Evolutionary conservation across 1,140 invertebrate species (phyloP).

Genomic region (Micrasema minimum): DNA sequence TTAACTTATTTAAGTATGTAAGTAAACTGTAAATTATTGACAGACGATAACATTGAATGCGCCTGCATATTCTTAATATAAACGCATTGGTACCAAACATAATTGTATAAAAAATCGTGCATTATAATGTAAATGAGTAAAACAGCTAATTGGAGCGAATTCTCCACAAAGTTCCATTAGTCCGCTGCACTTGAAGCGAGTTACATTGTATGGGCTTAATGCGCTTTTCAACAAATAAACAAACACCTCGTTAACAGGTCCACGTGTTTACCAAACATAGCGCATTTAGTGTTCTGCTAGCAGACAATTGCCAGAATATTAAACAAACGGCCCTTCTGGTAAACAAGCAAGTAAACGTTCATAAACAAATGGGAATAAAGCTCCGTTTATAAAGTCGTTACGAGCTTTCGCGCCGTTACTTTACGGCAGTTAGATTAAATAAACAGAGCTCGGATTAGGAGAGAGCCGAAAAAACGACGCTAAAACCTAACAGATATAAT

Average conservation of each 20-base stretch:
- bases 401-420: conserved; percentile 44
- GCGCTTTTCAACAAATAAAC: conserved; percentile 26
- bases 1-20: too few relatives aligned
- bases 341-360: conserved; percentile 37
- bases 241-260: conserved; percentile 22
- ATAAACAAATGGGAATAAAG: conserved; percentile 44
- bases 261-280: conserved; percentile 26
- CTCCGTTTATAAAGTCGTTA: conserved; percentile 52
- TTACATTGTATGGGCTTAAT: conserved; percentile 17
- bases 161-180: not conserved
- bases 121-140: too few relatives aligned
- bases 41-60: too few relatives aligned
- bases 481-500: conserved; percentile 16
- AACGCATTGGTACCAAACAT: too few relatives aligned
- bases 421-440: conserved; percentile 37
- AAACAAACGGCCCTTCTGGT: conserved; percentile 27
- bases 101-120: too few relatives aligned
- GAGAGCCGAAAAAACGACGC: conserved; percentile 26
- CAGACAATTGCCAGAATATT: conserved; percentile 29
- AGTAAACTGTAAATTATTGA: too few relatives aligned
- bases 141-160: too few relatives aligned
- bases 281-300: conserved; percentile 24
- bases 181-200: conserved; percentile 9
- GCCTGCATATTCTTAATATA: too few relatives aligned
- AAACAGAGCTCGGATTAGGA: conserved; percentile 41